phyloP scores from a whole-genome alignment of 2,113 vertebrate genomes.

The Lanius collurio region DNA sequence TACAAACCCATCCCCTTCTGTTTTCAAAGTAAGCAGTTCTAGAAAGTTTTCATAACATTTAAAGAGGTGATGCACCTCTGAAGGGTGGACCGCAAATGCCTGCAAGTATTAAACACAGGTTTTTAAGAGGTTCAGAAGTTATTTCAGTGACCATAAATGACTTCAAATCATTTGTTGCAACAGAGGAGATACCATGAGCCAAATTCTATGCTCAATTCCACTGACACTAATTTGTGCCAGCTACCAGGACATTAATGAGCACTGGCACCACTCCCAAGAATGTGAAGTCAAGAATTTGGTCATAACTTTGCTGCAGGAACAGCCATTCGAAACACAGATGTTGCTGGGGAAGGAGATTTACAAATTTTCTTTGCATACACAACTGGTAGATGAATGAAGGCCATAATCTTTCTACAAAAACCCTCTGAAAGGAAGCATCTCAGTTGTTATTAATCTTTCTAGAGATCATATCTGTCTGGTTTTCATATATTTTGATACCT shows the following conservation, averaged over 20 bases:
- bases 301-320: neutral
- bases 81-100: conserved; percentile 1
- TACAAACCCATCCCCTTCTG: conserved; percentile 68
- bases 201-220: neutral
- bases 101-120: neutral
- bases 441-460: neutral
- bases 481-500: neutral
- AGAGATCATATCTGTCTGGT: neutral
- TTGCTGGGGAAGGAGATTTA: neutral
- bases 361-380: neutral
- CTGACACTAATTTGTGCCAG: neutral
- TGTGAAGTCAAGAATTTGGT: neutral
- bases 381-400: neutral
- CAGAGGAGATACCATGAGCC: neutral
- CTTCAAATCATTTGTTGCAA: conserved; percentile 15
- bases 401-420: neutral
- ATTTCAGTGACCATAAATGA: neutral
- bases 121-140: neutral
- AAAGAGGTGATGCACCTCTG: conserved; percentile 26
- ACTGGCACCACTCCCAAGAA: neutral
- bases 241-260: neutral
- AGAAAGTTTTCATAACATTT: conserved; percentile 41
- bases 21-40: conserved; percentile 54
- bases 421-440: neutral
- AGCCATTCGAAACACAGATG: neutral